Base-by-base conservation (phyloP, 1,140 invertebrate species). In the Choristoneura fumiferana region DNA sequence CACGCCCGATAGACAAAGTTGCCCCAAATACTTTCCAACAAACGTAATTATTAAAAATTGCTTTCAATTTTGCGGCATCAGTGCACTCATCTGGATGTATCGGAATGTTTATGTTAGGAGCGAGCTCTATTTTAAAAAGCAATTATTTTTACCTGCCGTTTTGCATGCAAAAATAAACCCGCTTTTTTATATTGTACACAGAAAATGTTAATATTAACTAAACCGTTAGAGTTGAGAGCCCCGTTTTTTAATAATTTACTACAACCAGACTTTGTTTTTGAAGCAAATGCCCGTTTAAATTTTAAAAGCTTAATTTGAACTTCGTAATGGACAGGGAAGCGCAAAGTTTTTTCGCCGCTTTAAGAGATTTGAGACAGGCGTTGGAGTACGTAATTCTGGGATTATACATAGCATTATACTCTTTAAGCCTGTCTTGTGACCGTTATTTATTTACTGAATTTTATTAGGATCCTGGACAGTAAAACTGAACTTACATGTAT, bases 31-130 rank as follows among this genome's bases (percentile, higher is more conserved):
- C 36, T 77, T 78, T 68, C 69, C 69, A 72, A 69, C 54, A 71
- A 85, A 85, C 67, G 60, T 85, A 84, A 87, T 86, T 87, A 87
- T 86, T 84, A 87, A 86, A 87, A 87, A 87, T 86, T 86, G 81
- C 78, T 81, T 81, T 65, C 68, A 68, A 74, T 81, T 72, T 77
- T 72, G 68, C 71, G 62, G 66, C 61, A 73, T 29, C 22, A 6
- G 2, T 71, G 34, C 43, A 49, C 43, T 49, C 43, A 22, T 18
- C 29, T 29, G 18, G 22, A 49, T 49, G 43, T 49, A 49, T 6
- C 43, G 43, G 43, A 22, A 49, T 49, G 43, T 49, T 49, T 49
- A 49, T 49, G 43, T 49, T 49, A 49, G 22, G 43, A 54, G 53
- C 14, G 22, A 22, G 22, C 43, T 49, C 43, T 49, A 22, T 22